A percentile compares a stretch with the other conserved stretches of the same genome.
Evolutionary conservation across 2,888 invertebrate genomes (phyloP).

Genomic region (Phyllotreta striolata): DNA sequence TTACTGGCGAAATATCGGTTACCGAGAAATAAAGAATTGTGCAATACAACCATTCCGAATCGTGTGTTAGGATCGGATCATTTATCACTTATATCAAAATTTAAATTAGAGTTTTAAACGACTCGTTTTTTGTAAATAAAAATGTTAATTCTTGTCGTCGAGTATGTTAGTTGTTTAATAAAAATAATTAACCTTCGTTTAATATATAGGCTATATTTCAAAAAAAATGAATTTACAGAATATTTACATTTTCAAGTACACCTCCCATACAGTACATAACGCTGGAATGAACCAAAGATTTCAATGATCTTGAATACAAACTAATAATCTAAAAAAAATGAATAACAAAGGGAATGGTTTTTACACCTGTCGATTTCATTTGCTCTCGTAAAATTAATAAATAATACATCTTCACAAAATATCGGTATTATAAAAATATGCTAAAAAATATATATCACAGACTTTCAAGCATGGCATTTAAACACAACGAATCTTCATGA

Average conservation of each 20-base stretch:
- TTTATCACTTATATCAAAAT: conserved; percentile 78
- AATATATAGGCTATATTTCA: no score
- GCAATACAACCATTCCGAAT: conserved; percentile 77
- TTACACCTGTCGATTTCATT: no score
- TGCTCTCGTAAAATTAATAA: background rate
- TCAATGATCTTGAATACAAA: no score
- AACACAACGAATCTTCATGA: conserved; percentile 16
- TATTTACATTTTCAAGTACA: no score
- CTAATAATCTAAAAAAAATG: no score
- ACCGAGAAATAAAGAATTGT: conserved; percentile 64
- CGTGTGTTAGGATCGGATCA: conserved; percentile 81
- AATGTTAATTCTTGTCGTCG: background rate
- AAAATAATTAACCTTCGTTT: no score
- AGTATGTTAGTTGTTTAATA: background rate
- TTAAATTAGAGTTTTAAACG: conserved; percentile 64
- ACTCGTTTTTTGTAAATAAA: background rate
- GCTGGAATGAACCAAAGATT: no score
- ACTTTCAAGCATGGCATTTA: conserved; percentile 32
- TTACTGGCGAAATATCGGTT: conserved; percentile 71
- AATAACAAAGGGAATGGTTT: no score
- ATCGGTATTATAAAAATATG: conserved; percentile 20
- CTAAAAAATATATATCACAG: conserved; percentile 32
- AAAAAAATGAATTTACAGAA: no score
- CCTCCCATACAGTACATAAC: no score
- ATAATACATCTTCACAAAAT: conserved; percentile 16